Evolutionary conservation across 2,888 invertebrate genomes (phyloP).

Genomic region (Agonopterix alstromeriana): DNA sequence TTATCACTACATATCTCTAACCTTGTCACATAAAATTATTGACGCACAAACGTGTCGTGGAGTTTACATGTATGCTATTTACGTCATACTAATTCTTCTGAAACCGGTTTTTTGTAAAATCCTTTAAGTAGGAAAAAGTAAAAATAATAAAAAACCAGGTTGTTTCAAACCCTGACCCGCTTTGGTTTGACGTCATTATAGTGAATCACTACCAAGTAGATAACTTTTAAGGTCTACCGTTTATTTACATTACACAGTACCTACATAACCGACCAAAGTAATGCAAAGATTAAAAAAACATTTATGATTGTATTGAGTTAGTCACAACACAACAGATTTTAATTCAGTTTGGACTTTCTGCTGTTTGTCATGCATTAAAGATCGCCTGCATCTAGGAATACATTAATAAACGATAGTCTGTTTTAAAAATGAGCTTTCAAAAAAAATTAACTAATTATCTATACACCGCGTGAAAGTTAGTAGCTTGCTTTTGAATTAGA

Average conservation of each 20-base stretch:
- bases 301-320: too few species aligned
- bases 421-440: too few species aligned
- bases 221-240: not conserved
- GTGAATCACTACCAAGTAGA: constrained; percentile 4
- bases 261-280: too few species aligned
- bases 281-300: too few species aligned
- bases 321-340: too few species aligned
- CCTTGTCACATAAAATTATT: constrained; percentile 22
- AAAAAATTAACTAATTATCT: too few species aligned
- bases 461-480: too few species aligned
- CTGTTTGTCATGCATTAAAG: too few species aligned
- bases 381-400: too few species aligned
- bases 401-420: too few species aligned
- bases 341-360: too few species aligned
- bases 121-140: not conserved
- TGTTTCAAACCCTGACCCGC: constrained; percentile 5
- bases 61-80: constrained; percentile 20
- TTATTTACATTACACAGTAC: too few species aligned
- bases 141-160: constrained; percentile 3
- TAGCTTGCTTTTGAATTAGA: not conserved
- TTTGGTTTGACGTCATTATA: not conserved
- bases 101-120: constrained; percentile 3
- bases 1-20: constrained; percentile 26
- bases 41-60: constrained; percentile 17
- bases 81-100: constrained; percentile 14